Evolutionary conservation across 2,888 invertebrate genomes (phyloP).

Genomic region (Cinara cedri): DNA sequence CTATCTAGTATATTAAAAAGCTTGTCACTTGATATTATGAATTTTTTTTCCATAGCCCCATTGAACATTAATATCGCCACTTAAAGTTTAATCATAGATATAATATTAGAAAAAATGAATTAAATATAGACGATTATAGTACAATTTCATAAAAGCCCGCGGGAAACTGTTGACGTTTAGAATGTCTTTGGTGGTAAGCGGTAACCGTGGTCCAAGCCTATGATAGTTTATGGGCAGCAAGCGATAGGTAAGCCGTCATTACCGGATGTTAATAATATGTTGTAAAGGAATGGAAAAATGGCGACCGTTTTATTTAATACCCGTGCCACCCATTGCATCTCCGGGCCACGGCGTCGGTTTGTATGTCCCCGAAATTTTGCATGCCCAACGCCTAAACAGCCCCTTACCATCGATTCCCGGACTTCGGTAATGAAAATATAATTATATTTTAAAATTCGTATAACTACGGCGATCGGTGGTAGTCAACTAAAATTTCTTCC

Average conservation of each 20-base stretch:
- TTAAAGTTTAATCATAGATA: too few species aligned
- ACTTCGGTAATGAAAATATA: neutral
- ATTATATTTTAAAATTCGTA: neutral
- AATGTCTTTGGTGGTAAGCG: slow-evolving; percentile 8
- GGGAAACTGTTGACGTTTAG: neutral
- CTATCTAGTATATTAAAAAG: too few species aligned
- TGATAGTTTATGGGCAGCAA: neutral
- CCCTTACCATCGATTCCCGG: neutral
- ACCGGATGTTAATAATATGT: neutral
- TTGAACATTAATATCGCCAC: too few species aligned
- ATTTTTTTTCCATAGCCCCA: too few species aligned
- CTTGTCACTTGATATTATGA: too few species aligned
- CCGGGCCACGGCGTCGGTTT: slow-evolving; percentile 17
- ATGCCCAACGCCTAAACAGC: neutral
- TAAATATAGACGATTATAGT: too few species aligned
- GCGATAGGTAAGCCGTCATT: slow-evolving; percentile 20
- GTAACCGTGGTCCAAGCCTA: neutral
- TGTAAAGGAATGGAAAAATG: slow-evolving; percentile 37
- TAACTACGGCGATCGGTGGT: neutral
- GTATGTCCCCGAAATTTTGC: slow-evolving; percentile 37
- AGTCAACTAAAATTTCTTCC: too few species aligned
- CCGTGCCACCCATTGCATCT: slow-evolving; percentile 4
- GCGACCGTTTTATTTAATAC: slow-evolving; percentile 41
- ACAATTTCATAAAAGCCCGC: too few species aligned
- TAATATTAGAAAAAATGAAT: too few species aligned